Evolutionary conservation across 2,888 invertebrate genomes (phyloP).

Genomic region (Acheta domesticus): DNA sequence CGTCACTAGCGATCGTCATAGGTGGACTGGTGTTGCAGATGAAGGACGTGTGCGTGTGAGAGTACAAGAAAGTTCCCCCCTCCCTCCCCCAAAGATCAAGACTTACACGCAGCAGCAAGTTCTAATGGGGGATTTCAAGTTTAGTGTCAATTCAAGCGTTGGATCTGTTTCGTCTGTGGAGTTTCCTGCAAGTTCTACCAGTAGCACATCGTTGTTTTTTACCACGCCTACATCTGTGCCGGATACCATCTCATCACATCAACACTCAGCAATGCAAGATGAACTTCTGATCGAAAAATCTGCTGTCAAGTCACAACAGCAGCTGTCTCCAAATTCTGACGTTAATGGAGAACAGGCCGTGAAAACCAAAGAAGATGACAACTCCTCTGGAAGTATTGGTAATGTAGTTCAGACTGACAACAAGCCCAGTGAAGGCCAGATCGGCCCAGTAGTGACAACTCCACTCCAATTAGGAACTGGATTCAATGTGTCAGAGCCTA

Average conservation of each 20-base stretch:
- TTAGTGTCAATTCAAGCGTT: constrained; percentile 43
- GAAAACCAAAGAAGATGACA: constrained; percentile 42
- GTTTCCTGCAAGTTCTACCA: constrained; percentile 41
- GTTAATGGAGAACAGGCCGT: constrained; percentile 40
- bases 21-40: constrained; percentile 37
- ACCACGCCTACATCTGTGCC: constrained; percentile 42
- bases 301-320: constrained; percentile 39
- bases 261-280: constrained; percentile 43
- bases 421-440: constrained; percentile 40
- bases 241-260: constrained; percentile 42
- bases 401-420: constrained; percentile 39
- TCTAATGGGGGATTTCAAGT: constrained; percentile 44
- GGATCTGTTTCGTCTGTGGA: constrained; percentile 42
- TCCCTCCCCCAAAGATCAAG: constrained; percentile 33
- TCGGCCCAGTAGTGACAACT: constrained; percentile 40
- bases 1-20: constrained; percentile 37
- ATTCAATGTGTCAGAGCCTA: constrained; percentile 43
- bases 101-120: constrained; percentile 38
- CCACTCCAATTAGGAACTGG: constrained; percentile 42
- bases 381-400: constrained; percentile 39
- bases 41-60: constrained; percentile 38
- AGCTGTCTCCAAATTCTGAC: constrained; percentile 39
- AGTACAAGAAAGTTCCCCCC: constrained; percentile 37
- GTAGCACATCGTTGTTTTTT: constrained; percentile 41
- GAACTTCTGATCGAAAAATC: constrained; percentile 43